These are phyloP conservation scores for Euborellia annulipes DNA, from an alignment of 1,140 invertebrate species.

Conservation along the genomic window DNA sequence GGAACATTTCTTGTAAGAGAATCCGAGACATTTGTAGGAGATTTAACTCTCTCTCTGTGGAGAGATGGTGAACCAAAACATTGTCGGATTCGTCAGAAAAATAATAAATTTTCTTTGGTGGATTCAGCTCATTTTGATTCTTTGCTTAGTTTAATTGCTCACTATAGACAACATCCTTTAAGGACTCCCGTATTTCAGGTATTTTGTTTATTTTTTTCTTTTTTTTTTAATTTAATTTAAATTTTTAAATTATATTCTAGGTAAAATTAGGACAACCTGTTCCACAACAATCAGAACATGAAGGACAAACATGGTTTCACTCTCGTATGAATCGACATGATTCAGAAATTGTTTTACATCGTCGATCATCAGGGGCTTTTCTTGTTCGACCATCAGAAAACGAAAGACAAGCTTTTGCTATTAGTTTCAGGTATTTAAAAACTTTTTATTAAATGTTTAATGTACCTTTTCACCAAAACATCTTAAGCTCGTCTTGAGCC, in stretches of 20 bases:
- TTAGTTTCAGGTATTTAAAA: constrained; percentile 86
- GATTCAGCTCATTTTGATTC: constrained; percentile 83
- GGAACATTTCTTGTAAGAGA: constrained; percentile 90
- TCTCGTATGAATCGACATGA: constrained; percentile 55
- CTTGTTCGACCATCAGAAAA: constrained; percentile 77
- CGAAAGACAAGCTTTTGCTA: constrained; percentile 72
- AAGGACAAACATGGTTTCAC: constrained; percentile 90
- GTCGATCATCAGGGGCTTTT: constrained; percentile 73
- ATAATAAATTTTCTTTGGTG: constrained; percentile 83
- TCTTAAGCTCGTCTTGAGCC: no score
- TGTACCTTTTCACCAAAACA: no score
- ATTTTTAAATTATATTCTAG: constrained; percentile 6
- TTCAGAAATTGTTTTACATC: constrained; percentile 74
- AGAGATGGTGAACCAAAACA: constrained; percentile 77
- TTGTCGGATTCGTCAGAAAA: constrained; percentile 78
- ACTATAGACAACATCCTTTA: constrained; percentile 75
- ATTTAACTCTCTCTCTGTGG: constrained; percentile 91
- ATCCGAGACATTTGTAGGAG: constrained; percentile 91
- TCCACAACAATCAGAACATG: constrained; percentile 86
- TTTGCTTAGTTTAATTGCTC: constrained; percentile 79
- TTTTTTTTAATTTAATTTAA: constrained; percentile 4
- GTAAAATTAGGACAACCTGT: constrained; percentile 52
- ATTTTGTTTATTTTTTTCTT: constrained; percentile 7
- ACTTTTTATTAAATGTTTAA: background rate
- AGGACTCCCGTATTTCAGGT: constrained; percentile 48